Conservation (phyloP, 2,797 vertebrate species). For the Poeciliopsis gracilis region DNA sequence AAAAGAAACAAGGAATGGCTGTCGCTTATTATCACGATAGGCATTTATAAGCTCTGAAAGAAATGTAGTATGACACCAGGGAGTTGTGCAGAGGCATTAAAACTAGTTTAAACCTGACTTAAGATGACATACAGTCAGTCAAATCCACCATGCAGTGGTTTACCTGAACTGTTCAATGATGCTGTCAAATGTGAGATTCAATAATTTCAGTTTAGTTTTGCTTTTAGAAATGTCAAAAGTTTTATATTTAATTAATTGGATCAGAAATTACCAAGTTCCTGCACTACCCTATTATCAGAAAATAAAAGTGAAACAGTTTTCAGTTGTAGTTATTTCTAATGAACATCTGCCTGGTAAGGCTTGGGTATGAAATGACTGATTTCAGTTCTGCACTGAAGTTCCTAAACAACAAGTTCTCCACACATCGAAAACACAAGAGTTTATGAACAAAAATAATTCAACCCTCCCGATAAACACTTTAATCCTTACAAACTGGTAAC, state of each 20-base stretch:
- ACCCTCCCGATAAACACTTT: too few species aligned
- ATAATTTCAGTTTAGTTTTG: not conserved
- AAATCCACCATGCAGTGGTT: not conserved
- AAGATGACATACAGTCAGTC: not conserved
- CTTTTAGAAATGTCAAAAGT: too few species aligned
- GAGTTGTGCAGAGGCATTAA: not conserved
- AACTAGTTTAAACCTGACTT: not conserved
- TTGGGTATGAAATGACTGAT: not conserved
- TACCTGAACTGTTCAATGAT: not conserved
- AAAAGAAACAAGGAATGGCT: not conserved
- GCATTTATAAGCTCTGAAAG: not conserved
- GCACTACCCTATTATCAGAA: not conserved
- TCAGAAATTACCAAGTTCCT: not conserved
- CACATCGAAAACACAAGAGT: not conserved
- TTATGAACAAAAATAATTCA: not conserved
- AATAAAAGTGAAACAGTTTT: not conserved
- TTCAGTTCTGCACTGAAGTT: not conserved
- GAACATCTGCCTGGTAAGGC: not conserved
- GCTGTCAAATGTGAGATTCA: not conserved
- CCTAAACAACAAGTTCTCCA: not conserved
- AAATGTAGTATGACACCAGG: not conserved
- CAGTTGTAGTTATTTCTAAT: not conserved
- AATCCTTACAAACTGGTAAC: too few species aligned
- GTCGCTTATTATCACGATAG: not conserved
- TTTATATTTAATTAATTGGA: too few species aligned